Percentiles rank a stretch among this genome's conserved stretches.
These are phyloP conservation scores for Triplophysa bombifrons DNA, from an alignment of 2,797 vertebrate species.

Conservation along the genomic window DNA sequence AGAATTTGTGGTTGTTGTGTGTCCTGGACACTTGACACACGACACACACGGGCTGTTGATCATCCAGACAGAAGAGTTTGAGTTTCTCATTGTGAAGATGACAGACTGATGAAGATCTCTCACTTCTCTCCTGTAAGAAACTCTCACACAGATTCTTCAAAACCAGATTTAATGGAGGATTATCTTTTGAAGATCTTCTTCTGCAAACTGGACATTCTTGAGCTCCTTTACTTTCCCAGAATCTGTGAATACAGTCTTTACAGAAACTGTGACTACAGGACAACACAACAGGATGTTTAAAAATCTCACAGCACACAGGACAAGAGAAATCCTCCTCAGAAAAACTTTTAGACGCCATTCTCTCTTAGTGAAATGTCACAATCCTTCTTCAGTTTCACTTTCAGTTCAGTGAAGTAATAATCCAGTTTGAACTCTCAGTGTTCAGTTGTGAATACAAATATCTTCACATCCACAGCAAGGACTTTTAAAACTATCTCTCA, in stretches of 20 bases:
- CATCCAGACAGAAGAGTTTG: slow-evolving; percentile 25
- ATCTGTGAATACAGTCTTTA: background rate
- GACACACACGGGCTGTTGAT: background rate
- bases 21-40: slow-evolving; percentile 12
- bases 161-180: background rate
- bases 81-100: slow-evolving; percentile 11
- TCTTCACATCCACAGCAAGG: background rate
- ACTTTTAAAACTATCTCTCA: too few relatives aligned
- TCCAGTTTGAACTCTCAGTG: background rate
- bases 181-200: background rate
- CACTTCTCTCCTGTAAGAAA: slow-evolving; percentile 2
- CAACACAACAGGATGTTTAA: background rate
- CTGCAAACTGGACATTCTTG: slow-evolving; percentile 20
- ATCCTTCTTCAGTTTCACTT: background rate
- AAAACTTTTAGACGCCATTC: background rate
- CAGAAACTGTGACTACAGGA: background rate
- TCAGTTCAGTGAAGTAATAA: background rate
- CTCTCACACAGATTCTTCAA: slow-evolving; percentile 1
- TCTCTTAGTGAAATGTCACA: background rate
- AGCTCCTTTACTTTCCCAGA: background rate
- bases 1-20: background rate
- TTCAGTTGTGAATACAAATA: background rate
- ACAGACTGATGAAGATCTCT: background rate
- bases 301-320: slow-evolving; percentile 4
- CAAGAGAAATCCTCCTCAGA: slow-evolving; percentile 4